Base-by-base conservation (phyloP, 2,888 invertebrate species). In the Peribatodes rhomboidaria region DNA sequence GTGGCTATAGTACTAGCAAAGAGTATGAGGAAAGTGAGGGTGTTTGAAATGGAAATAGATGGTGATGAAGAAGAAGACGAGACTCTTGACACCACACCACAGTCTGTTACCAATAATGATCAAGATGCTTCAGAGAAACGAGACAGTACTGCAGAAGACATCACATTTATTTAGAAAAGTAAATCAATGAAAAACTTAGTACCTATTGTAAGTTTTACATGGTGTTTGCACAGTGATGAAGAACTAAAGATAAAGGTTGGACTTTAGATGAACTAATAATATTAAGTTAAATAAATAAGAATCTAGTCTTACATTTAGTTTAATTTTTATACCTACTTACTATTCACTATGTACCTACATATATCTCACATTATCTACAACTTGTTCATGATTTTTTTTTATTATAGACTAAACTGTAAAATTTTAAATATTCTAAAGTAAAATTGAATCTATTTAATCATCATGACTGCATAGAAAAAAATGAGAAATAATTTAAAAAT, bases 41-140 rank as follows among this genome's bases (percentile, higher is more conserved):
- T 98, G 52, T 97, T 97, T 83, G 98, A 98, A 86, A 98, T 98
- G 96, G 98, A 98, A 91, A 97, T 96, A 0, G 98, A 98, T 81
- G 98, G 98, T 22, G 97, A 97, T 62, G 98, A 98, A 69, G 98
- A 98, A 60, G 97, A 97, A 39, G 96, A 96, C 56, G 94, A 93
- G 61, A 89, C 89, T n/a, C 78, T 93, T 18, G 93, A 94, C 56
- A 87, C 84, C 3, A 93, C 93, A 39, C 87, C 90, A 33, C 87
- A 87, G 56, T 92, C 92, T 20, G 81, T 86, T 62, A 79, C 76
- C 59, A 83, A 80, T 59, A 84, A 86, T 69, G 79, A 86, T 68
- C 84, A 85, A 70, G 81, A 77, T 14, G 81, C 78, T 18, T 76
- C 84, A 18, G 84, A 84, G 61, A 83, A 84, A 69, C 77, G 74